phyloP scores from a whole-genome alignment of 1,140 invertebrate genomes.

The Drosophila triauraria region DNA sequence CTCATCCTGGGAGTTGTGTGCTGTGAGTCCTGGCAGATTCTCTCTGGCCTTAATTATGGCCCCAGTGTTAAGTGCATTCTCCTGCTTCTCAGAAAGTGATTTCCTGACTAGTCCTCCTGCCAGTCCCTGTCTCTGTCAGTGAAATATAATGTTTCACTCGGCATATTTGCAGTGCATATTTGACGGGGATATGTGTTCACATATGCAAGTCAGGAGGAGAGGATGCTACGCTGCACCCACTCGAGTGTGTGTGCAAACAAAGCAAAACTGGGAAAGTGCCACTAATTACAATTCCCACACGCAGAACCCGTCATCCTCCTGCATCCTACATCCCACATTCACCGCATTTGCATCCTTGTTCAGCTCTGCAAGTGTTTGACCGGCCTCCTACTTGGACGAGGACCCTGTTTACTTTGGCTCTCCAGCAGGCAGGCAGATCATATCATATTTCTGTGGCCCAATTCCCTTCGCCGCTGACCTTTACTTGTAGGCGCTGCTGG shows the following conservation, averaged over 20 bases:
- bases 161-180: slow-evolving; percentile 70
- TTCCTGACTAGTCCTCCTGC: slow-evolving; percentile 21
- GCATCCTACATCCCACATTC: slow-evolving; percentile 3
- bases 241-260: slow-evolving; percentile 73
- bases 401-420: slow-evolving; percentile 44
- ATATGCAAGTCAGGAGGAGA: not conserved
- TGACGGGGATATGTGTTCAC: slow-evolving; percentile 24
- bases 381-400: slow-evolving; percentile 4
- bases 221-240: slow-evolving; percentile 32
- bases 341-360: slow-evolving; percentile 53
- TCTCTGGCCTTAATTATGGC: slow-evolving; percentile 14
- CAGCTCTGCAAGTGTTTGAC: slow-evolving; percentile 37
- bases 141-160: slow-evolving; percentile 57
- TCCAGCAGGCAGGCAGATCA: slow-evolving; percentile 46
- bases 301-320: slow-evolving; percentile 15
- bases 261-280: slow-evolving; percentile 79
- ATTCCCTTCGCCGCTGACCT: slow-evolving; percentile 21
- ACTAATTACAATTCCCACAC: slow-evolving; percentile 80
- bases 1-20: not conserved
- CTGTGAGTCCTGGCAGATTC: not conserved
- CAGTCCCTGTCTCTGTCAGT: not conserved
- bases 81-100: slow-evolving; percentile 12
- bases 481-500: not conserved
- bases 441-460: slow-evolving; percentile 50
- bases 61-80: slow-evolving; percentile 17